These are phyloP conservation scores for Oreotrochilus melanogaster DNA, from an alignment of 2,113 vertebrate genomes.

Conservation along the genomic window DNA sequence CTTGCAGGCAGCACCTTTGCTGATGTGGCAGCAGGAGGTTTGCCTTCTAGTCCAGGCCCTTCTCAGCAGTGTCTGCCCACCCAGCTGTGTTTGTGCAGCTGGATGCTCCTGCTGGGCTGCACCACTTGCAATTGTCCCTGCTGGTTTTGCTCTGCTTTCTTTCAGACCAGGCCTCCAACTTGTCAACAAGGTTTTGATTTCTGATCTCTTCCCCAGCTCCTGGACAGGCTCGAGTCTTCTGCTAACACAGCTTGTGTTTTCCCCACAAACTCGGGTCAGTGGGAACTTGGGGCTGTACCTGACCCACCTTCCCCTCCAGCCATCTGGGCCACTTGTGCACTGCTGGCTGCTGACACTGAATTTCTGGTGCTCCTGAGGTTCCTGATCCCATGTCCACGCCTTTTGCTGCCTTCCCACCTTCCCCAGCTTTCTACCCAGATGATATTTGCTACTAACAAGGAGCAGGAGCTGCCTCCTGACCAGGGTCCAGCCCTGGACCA, in stretches of 20 bases:
- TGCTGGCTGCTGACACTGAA: fast-evolving
- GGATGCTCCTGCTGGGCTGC: neutral
- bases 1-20: neutral
- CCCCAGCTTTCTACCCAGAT: neutral
- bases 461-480: neutral
- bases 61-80: neutral
- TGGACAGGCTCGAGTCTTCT: neutral
- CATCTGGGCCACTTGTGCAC: neutral
- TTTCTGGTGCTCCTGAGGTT: neutral
- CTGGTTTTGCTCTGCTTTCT: neutral
- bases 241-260: neutral
- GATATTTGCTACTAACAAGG: neutral
- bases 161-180: neutral
- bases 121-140: neutral
- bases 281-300: neutral
- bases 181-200: neutral
- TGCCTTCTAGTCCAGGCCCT: neutral
- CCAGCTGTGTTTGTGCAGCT: neutral
- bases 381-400: fast-evolving
- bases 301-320: neutral
- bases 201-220: neutral
- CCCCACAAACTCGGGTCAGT: neutral
- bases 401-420: neutral
- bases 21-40: neutral
- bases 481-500: neutral